A percentile compares a stretch with the other conserved stretches of the same genome.
phyloP scores from a whole-genome alignment of 2,113 vertebrate genomes.

The Grammomys surdaster region DNA sequence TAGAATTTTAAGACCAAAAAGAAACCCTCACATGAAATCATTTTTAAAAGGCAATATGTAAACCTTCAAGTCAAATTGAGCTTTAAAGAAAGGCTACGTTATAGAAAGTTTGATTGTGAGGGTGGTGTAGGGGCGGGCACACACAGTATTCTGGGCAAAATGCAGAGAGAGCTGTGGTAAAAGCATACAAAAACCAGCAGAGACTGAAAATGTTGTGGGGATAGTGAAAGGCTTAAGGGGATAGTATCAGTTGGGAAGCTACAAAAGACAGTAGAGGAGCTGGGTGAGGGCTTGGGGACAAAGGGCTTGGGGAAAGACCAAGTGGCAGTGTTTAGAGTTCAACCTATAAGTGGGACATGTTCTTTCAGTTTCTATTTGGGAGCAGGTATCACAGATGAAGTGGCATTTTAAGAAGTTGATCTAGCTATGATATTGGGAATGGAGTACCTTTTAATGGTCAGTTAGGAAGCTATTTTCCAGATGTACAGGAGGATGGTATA shows the following conservation, averaged over 20 bases:
- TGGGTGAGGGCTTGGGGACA: not conserved
- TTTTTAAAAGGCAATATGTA: not conserved
- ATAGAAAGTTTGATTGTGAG: not conserved
- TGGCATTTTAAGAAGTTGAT: slow-evolving; percentile 42
- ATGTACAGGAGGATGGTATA: not conserved
- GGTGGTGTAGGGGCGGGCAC: too few relatives aligned
- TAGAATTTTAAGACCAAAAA: not conserved
- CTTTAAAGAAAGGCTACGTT: slow-evolving; percentile 6
- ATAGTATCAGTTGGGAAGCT: not conserved
- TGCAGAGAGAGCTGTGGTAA: not conserved
- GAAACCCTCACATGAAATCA: not conserved
- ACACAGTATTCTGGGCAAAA: not conserved
- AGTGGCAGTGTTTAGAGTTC: not conserved
- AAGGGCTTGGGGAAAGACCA: slow-evolving; percentile 16
- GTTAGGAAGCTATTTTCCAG: not conserved
- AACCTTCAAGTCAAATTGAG: slow-evolving; percentile 1
- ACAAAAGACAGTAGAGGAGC: not conserved
- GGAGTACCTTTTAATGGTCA: not conserved
- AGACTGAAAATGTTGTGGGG: not conserved
- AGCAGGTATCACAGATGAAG: not conserved
- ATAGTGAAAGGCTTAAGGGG: not conserved
- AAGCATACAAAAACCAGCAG: slow-evolving; percentile 4
- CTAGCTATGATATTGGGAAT: slow-evolving; percentile 33
- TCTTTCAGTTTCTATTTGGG: slow-evolving; percentile 31
- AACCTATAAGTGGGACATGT: not conserved